Evolutionary conservation across 2,888 invertebrate species (phyloP).

Genomic region (Amiota mariae): DNA sequence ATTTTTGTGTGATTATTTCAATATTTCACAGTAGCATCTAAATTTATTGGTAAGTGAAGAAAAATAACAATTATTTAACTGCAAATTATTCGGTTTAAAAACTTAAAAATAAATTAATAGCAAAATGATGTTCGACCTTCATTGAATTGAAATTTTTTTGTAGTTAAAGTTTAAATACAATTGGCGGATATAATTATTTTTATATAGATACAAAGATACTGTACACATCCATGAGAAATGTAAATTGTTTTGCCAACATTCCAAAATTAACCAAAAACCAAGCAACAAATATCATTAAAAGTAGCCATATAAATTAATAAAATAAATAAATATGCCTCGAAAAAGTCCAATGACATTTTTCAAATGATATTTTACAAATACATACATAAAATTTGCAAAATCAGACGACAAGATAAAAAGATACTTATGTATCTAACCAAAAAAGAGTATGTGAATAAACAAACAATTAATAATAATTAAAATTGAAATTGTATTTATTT

Average conservation of each 20-base stretch:
- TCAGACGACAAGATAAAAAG: not conserved
- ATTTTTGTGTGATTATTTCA: not conserved
- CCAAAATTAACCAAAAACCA: too few species aligned
- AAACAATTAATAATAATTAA: conserved; percentile 7
- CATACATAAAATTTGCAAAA: not conserved
- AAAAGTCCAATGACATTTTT: conserved; percentile 15
- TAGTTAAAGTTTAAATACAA: conserved; percentile 1
- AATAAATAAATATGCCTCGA: conserved; percentile 8
- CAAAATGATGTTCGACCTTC: conserved; percentile 3
- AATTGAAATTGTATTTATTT: not conserved
- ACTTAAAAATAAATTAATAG: not conserved
- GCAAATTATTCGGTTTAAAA: not conserved
- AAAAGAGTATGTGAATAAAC: not conserved
- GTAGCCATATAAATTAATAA: not conserved
- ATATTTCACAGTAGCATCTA: too few species aligned
- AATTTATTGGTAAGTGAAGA: too few species aligned
- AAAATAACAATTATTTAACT: not conserved
- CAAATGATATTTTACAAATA: not conserved
- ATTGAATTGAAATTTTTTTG: not conserved
- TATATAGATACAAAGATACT: conserved; percentile 1
- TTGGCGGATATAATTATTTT: not conserved
- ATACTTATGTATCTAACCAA: not conserved
- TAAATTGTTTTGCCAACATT: too few species aligned
- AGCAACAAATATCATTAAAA: not conserved
- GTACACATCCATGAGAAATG: not conserved